Conservation (phyloP, 92 coral and sea anemone genomes). For the Galaxea fascicularis region DNA sequence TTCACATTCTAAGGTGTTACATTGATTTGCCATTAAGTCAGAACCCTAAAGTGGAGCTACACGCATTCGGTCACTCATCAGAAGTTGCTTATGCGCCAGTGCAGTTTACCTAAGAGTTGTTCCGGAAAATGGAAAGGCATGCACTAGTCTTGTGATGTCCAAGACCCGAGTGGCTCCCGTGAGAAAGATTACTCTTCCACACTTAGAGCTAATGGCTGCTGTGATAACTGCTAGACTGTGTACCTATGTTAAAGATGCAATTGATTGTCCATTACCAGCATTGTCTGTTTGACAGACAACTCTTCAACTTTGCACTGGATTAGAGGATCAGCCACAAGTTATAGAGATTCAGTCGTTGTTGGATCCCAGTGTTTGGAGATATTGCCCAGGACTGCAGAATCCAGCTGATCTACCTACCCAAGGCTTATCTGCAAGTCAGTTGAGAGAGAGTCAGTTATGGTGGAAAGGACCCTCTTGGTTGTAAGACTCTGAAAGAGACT, state of each 20-base stretch:
- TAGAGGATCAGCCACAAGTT: slow-evolving; percentile 20
- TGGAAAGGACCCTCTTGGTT: slow-evolving; percentile 43
- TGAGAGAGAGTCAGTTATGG: neutral
- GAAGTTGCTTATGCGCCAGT: slow-evolving; percentile 57
- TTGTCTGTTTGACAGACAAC: slow-evolving; percentile 34
- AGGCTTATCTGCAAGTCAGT: slow-evolving; percentile 16
- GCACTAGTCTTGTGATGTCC: slow-evolving; percentile 44
- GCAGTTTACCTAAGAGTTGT: slow-evolving; percentile 52
- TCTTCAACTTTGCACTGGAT: slow-evolving; percentile 36
- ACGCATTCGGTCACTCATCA: slow-evolving; percentile 56
- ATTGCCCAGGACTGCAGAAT: slow-evolving; percentile 46
- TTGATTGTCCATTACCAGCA: slow-evolving; percentile 19
- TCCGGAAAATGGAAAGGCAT: slow-evolving; percentile 21
- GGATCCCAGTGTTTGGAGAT: slow-evolving; percentile 47
- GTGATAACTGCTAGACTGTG: slow-evolving; percentile 28
- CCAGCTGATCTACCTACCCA: slow-evolving; percentile 41
- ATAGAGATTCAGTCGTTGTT: slow-evolving; percentile 26
- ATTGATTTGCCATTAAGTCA: slow-evolving; percentile 19
- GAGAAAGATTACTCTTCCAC: slow-evolving; percentile 42
- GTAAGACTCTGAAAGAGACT: slow-evolving; percentile 33
- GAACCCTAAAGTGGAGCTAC: slow-evolving; percentile 40
- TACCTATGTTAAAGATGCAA: slow-evolving; percentile 10
- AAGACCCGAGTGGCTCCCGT: slow-evolving; percentile 54
- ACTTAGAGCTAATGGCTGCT: slow-evolving; percentile 51
- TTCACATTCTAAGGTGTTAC: slow-evolving; percentile 36